phyloP scores from a whole-genome alignment of 2,888 invertebrate species.

The Dolomedes plantarius region DNA sequence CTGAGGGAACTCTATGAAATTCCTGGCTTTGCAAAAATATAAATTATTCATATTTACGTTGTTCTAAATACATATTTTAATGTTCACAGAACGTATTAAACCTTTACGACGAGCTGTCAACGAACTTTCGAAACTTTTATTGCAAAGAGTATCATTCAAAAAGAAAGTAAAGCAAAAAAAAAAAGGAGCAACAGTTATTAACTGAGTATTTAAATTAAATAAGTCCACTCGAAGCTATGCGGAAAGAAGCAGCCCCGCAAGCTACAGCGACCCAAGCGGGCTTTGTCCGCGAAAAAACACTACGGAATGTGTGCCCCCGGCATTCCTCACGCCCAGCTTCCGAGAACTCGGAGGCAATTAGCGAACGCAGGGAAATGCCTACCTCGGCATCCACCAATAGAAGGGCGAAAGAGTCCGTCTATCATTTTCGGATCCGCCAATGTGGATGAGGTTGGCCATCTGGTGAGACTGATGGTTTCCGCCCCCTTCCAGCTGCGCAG shows the following conservation, averaged over 20 bases:
- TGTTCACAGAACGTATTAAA: too few species aligned
- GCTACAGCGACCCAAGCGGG: constrained; percentile 18
- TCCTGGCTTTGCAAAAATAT: too few species aligned
- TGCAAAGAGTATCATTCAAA: neutral
- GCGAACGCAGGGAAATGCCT: constrained; percentile 20
- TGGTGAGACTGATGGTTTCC: constrained; percentile 30
- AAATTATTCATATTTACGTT: too few species aligned
- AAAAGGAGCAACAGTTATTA: neutral
- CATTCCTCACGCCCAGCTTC: constrained; percentile 39
- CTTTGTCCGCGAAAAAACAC: constrained; percentile 57
- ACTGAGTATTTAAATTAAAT: neutral
- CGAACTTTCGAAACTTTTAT: neutral
- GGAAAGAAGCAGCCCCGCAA: neutral
- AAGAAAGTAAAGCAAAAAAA: neutral
- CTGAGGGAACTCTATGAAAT: too few species aligned
- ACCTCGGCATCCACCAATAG: neutral
- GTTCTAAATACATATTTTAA: too few species aligned
- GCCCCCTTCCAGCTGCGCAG: constrained; percentile 33
- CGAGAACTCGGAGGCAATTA: constrained; percentile 54
- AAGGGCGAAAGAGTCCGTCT: neutral
- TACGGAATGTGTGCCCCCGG: constrained; percentile 48
- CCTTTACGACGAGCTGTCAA: neutral
- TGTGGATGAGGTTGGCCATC: constrained; percentile 39
- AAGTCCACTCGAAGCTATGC: neutral
- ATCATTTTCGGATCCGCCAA: constrained; percentile 25